Conservation (phyloP, 2,888 invertebrate genomes). For the Miltochrista miniata region DNA sequence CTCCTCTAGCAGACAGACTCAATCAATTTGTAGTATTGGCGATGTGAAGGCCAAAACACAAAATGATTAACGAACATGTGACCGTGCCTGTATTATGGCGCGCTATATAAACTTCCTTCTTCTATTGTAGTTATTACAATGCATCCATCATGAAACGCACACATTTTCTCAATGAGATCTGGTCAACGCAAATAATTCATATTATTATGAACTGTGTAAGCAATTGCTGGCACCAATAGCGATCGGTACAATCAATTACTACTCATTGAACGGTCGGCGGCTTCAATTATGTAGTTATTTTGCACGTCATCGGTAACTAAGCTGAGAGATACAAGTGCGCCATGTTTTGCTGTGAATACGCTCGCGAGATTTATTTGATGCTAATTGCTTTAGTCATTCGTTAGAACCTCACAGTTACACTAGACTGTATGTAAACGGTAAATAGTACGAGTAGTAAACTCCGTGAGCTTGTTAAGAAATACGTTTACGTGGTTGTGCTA, state of each 20-base stretch:
- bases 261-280: conserved; percentile 68
- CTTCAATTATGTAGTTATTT: conserved; percentile 73
- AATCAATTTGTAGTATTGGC: conserved; percentile 31
- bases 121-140: conserved; percentile 20
- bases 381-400: conserved; percentile 38
- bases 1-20: conserved; percentile 3
- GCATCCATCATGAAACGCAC: conserved; percentile 40
- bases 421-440: conserved; percentile 24
- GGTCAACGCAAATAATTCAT: conserved; percentile 47
- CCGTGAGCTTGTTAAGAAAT: not conserved
- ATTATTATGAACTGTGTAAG: conserved; percentile 52
- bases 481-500: no score
- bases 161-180: conserved; percentile 41
- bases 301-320: conserved; percentile 41
- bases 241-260: conserved; percentile 73
- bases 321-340: conserved; percentile 16
- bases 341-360: conserved; percentile 18
- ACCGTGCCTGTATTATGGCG: conserved; percentile 33
- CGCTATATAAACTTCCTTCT: conserved; percentile 41
- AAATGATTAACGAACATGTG: conserved; percentile 29
- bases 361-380: conserved; percentile 28
- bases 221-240: conserved; percentile 56
- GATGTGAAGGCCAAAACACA: conserved; percentile 34
- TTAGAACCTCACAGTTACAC: conserved; percentile 31
- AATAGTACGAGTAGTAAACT: not conserved